These are phyloP conservation scores for Ernsta delagoae DNA, from an alignment of 2,888 invertebrate species.

Conservation along the genomic window DNA sequence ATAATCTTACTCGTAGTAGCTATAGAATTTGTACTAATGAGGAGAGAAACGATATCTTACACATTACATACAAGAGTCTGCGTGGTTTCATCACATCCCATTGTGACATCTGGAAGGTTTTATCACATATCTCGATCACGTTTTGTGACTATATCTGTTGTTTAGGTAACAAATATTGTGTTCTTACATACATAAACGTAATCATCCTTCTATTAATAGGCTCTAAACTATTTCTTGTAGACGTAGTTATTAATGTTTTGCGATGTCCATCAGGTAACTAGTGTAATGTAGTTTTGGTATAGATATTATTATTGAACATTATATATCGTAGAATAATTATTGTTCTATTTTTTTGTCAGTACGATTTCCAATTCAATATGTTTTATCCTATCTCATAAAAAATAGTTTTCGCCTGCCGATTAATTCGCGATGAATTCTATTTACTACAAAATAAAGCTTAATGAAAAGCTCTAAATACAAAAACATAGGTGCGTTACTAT, in stretches of 20 bases:
- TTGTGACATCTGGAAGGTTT: slow-evolving; percentile 39
- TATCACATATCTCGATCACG: slow-evolving; percentile 50
- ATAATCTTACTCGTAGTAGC: no score
- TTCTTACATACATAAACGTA: slow-evolving; percentile 7
- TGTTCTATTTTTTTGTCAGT: no score
- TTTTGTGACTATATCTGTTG: slow-evolving; percentile 45
- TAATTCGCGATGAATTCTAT: no score
- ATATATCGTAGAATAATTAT: no score
- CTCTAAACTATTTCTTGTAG: not conserved
- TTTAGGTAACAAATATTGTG: slow-evolving; percentile 25
- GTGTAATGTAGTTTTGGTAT: not conserved
- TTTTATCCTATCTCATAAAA: no score
- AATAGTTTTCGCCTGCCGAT: no score
- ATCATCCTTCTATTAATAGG: not conserved
- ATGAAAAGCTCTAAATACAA: no score
- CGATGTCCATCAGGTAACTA: not conserved
- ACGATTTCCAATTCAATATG: no score
- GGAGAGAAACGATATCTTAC: slow-evolving; percentile 11
- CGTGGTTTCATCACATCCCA: slow-evolving; percentile 24
- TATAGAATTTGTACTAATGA: no score
- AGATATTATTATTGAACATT: no score
- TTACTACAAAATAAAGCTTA: no score
- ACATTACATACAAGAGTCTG: slow-evolving; percentile 21
- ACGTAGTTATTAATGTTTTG: not conserved
- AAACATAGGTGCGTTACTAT: no score